Conservation (phyloP, 2,113 vertebrate genomes). For the Odontesthes bonariensis region DNA sequence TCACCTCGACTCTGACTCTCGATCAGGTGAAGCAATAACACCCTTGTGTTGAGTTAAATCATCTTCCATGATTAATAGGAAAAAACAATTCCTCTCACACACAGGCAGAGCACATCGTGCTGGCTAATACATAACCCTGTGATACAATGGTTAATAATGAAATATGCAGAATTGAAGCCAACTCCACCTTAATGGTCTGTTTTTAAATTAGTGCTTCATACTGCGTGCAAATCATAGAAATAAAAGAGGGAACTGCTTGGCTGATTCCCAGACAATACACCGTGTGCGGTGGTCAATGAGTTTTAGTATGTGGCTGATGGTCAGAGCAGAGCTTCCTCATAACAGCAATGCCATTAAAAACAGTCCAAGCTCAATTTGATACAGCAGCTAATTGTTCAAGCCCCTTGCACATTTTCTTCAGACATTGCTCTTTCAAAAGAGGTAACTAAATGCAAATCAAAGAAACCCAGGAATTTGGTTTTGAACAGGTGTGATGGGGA, state of each 20-base stretch:
- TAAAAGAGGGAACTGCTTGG: not conserved
- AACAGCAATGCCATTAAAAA: slow-evolving; percentile 4
- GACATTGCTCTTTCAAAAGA: slow-evolving; percentile 4
- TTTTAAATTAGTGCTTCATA: not conserved
- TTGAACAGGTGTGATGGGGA: not conserved
- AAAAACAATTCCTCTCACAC: slow-evolving; percentile 30
- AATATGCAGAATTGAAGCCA: not conserved
- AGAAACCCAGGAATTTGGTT: not conserved
- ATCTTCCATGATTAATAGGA: slow-evolving; percentile 14
- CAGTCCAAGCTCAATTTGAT: slow-evolving; percentile 22
- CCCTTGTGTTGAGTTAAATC: slow-evolving; percentile 10
- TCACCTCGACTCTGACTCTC: slow-evolving; percentile 7
- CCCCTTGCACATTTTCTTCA: slow-evolving; percentile 15
- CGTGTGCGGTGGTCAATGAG: not conserved
- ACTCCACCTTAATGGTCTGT: not conserved
- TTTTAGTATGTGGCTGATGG: slow-evolving; percentile 1
- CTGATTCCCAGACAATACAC: not conserved
- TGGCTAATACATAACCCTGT: not conserved
- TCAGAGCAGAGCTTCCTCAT: slow-evolving; percentile 20
- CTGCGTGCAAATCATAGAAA: not conserved
- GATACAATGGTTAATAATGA: slow-evolving; percentile 7
- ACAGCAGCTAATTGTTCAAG: not conserved
- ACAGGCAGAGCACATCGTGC: not conserved
- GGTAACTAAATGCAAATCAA: not conserved
- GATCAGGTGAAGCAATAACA: slow-evolving; percentile 33